Conservation (phyloP, 2,797 vertebrate genomes). For the Uromys caudimaculatus region DNA sequence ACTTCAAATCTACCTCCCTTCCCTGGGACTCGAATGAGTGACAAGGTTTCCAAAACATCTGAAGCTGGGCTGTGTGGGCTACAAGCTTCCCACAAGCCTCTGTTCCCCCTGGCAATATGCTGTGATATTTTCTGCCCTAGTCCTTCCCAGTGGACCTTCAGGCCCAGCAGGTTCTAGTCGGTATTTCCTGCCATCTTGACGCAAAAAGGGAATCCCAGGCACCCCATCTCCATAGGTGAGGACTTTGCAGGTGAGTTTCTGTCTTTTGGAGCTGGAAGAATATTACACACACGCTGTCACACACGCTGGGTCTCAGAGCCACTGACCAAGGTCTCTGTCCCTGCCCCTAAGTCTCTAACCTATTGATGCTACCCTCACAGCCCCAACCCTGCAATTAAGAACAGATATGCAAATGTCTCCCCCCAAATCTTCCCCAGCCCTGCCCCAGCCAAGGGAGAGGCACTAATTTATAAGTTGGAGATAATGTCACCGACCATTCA, state of each 20-base stretch:
- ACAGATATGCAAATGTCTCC: neutral
- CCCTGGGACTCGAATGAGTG: neutral
- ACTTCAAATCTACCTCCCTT: neutral
- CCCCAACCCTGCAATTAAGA: slow-evolving; percentile 19
- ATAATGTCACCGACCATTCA: slow-evolving; percentile 91
- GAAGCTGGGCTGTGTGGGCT: neutral
- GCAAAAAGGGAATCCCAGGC: neutral
- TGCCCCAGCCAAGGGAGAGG: slow-evolving; percentile 85
- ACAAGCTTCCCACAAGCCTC: neutral
- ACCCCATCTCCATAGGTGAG: neutral
- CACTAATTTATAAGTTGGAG: slow-evolving; percentile 88
- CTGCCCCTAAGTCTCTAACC: slow-evolving; percentile 34
- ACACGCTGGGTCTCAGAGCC: neutral
- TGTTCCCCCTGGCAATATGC: neutral
- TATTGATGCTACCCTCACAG: accelerated
- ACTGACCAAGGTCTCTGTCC: neutral
- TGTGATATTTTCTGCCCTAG: neutral
- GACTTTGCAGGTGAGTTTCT: slow-evolving; percentile 47
- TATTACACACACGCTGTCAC: slow-evolving; percentile 30
- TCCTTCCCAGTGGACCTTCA: neutral
- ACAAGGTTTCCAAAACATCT: neutral
- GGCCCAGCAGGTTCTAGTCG: neutral
- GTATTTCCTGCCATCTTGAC: slow-evolving; percentile 27
- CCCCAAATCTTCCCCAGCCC: slow-evolving; percentile 5
- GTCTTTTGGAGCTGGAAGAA: slow-evolving; percentile 37